Base-by-base conservation (phyloP, 1,140 invertebrate genomes). In the Pentalonia nigronervosa region DNA sequence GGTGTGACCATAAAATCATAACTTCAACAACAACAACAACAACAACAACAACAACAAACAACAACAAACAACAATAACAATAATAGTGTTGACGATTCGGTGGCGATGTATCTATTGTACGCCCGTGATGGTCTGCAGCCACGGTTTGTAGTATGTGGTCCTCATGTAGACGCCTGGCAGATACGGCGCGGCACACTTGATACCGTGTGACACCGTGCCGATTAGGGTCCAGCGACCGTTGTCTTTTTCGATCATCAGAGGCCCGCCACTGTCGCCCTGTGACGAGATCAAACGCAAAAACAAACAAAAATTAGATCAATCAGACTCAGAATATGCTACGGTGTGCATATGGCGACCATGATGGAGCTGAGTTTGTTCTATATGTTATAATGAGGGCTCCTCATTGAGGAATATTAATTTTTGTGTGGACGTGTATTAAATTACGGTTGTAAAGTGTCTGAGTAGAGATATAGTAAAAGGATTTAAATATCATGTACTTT, bases 151-250 rank as follows among this genome's bases (percentile, higher is more conserved):
- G 95, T 96, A 98, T 0, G 97, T 98, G 92, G 98, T 98, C 94
- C 98, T 96, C 98, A 99, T 99, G 95, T 99, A 99, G 6, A 99
- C 98, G 53, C 98, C 98, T 0, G 98, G 98, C 91, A 98, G 95
- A 95, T 98, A 98, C 0, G 98, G 98, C 50, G 98, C 97, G 2
- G 98, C 98, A 95, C 98, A 99, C 94, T 98, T 98, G 94, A 98
- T 99, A 25, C 99, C 99, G 95, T 99, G 99, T 11, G 98, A 99
- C 0, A 99, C 98, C 0, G 98, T 99, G 23, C 98, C 99, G 6
- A 98, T 98, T 9, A 99, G 95, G 93, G 98, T 97, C 97, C 98
- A 99, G 93, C 97, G 96, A 30, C 98, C 98, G 94, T 99, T 97
- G 0, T 97, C 96, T 93, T 97, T 95, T 95, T 98, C 97, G 41